Evolutionary conservation across 1,140 invertebrate genomes (phyloP).

Genomic region (Galendromus occidentalis): DNA sequence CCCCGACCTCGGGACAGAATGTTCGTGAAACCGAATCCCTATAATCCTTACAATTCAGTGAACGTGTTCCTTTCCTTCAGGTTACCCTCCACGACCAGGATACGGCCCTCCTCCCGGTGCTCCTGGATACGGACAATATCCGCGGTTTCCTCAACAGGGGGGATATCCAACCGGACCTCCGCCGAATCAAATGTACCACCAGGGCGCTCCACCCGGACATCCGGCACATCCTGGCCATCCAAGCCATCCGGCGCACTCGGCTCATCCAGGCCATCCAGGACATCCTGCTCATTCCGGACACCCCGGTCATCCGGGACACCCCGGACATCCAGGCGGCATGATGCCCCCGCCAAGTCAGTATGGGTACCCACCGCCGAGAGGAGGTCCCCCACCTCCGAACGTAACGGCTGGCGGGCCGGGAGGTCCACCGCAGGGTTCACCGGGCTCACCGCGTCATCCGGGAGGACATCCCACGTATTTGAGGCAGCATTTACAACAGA

Average conservation of each 20-base stretch:
- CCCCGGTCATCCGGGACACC: neutral
- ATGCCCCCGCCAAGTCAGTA: slow-evolving; percentile 22
- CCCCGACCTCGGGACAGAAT: neutral
- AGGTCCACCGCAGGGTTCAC: slow-evolving; percentile 27
- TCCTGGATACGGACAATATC: neutral
- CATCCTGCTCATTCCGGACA: neutral
- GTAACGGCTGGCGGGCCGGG: slow-evolving; percentile 26
- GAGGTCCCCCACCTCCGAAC: slow-evolving; percentile 28
- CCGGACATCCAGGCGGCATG: slow-evolving; percentile 15
- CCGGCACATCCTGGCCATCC: neutral
- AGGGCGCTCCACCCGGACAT: neutral
- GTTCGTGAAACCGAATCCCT: neutral
- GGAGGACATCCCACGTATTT: slow-evolving; percentile 33
- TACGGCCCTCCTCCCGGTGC: slow-evolving; percentile 5
- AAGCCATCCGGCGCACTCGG: too few species aligned
- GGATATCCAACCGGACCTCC: neutral
- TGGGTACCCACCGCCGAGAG: slow-evolving; percentile 18
- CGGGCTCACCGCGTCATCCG: slow-evolving; percentile 17
- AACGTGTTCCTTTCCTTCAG: neutral
- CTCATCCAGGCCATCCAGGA: neutral
- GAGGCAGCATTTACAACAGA: slow-evolving; percentile 38
- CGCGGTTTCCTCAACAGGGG: neutral
- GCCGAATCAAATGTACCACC: neutral
- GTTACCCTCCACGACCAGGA: neutral
- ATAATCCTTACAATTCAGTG: neutral